Evolutionary conservation across 2,888 invertebrate genomes (phyloP).

Genomic region (Phengaris alcon): DNA sequence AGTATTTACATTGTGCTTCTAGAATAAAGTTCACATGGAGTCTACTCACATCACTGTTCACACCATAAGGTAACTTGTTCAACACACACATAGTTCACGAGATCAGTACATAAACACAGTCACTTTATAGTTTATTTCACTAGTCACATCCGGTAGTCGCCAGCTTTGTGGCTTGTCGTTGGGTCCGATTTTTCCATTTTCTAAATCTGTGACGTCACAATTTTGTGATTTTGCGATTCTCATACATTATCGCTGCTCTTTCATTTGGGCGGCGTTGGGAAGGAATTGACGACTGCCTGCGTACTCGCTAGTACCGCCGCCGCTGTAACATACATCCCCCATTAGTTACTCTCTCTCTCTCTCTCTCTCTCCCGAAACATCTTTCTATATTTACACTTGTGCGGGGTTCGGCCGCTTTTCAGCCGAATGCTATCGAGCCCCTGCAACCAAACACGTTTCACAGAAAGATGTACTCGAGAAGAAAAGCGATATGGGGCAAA

Average conservation of each 20-base stretch:
- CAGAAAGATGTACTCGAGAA: conserved; percentile 43
- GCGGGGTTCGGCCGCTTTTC: conserved; percentile 60
- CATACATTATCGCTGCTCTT: conserved; percentile 2
- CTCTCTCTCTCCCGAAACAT: conserved; percentile 44
- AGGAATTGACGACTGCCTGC: conserved; percentile 94
- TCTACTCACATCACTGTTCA: conserved; percentile 33
- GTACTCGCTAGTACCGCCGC: conserved; percentile 93
- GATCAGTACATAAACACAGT: conserved; percentile 53
- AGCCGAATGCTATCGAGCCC: conserved; percentile 69
- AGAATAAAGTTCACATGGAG: conserved; percentile 48
- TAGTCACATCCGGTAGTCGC: conserved; percentile 73
- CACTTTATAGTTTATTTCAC: neutral
- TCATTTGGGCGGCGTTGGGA: conserved; percentile 80
- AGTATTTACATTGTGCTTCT: conserved; percentile 77
- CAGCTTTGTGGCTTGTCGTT: conserved; percentile 66
- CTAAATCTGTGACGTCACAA: conserved; percentile 31
- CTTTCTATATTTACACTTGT: conserved; percentile 50
- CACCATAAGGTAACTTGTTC: conserved; percentile 43
- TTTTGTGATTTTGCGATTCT: neutral
- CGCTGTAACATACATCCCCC: conserved; percentile 82
- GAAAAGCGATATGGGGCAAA: conserved; percentile 32
- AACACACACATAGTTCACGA: conserved; percentile 53
- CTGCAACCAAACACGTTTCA: conserved; percentile 64
- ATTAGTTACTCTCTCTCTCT: conserved; percentile 45
- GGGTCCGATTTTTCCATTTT: conserved; percentile 39